A percentile compares a stretch with the other conserved stretches of the same genome.
These are phyloP conservation scores for Lerema accius DNA, from an alignment of 1,140 invertebrate genomes.

Conservation along the genomic window DNA sequence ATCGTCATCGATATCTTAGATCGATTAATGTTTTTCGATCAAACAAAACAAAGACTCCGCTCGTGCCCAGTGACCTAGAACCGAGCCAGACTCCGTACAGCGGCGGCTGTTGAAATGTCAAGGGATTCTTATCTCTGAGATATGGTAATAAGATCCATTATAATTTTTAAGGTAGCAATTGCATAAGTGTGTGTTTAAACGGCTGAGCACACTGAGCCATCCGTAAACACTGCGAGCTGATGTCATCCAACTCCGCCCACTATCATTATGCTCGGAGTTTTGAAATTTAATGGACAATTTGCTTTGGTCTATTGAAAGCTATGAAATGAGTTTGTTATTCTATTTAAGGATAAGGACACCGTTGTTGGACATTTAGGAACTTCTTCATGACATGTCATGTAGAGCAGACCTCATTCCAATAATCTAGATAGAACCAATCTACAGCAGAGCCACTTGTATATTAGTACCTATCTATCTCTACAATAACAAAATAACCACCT, in stretches of 20 bases:
- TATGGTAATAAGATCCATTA: conserved; percentile 26
- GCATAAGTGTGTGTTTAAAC: conserved; percentile 47
- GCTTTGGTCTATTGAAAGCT: conserved; percentile 32
- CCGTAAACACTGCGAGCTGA: conserved; percentile 55
- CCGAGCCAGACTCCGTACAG: conserved; percentile 38
- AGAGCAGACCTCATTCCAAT: too few relatives aligned
- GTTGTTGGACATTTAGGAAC: too few relatives aligned
- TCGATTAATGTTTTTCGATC: conserved; percentile 9
- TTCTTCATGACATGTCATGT: too few relatives aligned
- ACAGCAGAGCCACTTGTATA: too few relatives aligned
- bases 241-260: conserved; percentile 62
- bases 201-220: conserved; percentile 33
- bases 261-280: conserved; percentile 33
- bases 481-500: too few relatives aligned
- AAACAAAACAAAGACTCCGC: conserved; percentile 48
- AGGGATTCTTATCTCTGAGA: conserved; percentile 20
- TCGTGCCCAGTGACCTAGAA: conserved; percentile 66
- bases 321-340: background rate
- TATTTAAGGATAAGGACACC: background rate
- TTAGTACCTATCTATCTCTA: too few relatives aligned
- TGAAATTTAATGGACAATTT: conserved; percentile 35
- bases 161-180: conserved; percentile 19
- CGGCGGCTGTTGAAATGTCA: background rate
- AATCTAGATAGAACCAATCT: too few relatives aligned
- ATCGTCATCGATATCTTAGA: conserved; percentile 8